phyloP scores from a whole-genome alignment of 2,113 vertebrate genomes.

The Tiliqua scincoides region DNA sequence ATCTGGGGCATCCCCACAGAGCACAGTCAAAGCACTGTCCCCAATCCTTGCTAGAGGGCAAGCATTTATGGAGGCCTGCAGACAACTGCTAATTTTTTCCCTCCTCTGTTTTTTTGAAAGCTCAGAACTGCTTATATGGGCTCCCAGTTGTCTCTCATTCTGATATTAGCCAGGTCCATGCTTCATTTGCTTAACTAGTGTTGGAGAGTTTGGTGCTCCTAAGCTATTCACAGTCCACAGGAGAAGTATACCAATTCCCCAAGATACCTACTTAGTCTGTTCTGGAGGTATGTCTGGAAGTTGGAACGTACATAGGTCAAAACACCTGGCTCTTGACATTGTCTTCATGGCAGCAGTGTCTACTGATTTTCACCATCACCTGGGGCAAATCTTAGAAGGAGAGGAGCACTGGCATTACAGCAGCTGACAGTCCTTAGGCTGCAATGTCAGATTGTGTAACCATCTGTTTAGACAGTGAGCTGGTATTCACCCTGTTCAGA shows the following conservation, averaged over 20 bases:
- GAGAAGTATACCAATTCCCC: background rate
- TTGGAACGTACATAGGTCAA: too few relatives aligned
- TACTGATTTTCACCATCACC: too few relatives aligned
- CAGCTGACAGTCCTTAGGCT: background rate
- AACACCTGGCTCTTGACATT: too few relatives aligned
- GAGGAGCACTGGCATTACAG: too few relatives aligned
- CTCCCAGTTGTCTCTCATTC: background rate
- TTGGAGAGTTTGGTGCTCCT: background rate
- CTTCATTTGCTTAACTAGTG: background rate
- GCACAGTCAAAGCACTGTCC: background rate
- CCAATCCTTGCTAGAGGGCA: too few relatives aligned
- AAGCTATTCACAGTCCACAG: background rate
- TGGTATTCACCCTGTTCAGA: background rate
- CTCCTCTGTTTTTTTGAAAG: background rate
- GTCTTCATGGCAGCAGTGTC: too few relatives aligned
- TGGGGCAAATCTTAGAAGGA: too few relatives aligned
- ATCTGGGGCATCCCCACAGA: background rate
- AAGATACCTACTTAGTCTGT: too few relatives aligned
- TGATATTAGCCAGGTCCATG: background rate
- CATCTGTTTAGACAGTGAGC: background rate
- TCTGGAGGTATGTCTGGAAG: too few relatives aligned
- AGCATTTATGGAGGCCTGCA: too few relatives aligned
- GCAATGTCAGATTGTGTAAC: background rate
- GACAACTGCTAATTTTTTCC: background rate
- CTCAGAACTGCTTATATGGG: background rate